These are phyloP conservation scores for Ctenoplectra terminalis DNA, from an alignment of 1,140 invertebrate genomes.

Conservation along the genomic window DNA sequence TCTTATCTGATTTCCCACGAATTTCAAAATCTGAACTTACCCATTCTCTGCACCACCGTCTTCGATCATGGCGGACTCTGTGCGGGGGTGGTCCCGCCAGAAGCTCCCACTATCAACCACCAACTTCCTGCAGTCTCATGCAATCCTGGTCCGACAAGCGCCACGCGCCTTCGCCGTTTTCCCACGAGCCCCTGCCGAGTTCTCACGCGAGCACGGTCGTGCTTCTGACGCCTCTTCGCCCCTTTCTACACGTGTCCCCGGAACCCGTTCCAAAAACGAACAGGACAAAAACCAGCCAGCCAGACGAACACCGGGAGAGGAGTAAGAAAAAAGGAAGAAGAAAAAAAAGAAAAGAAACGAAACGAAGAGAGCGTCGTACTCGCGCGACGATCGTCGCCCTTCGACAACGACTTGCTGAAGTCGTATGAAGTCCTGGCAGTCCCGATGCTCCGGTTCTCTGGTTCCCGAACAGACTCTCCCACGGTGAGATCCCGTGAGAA, in stretches of 20 bases:
- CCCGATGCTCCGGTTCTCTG: constrained; percentile 68
- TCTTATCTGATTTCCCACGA: no score
- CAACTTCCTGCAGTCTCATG: constrained; percentile 62
- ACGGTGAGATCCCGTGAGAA: constrained; percentile 77
- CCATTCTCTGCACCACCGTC: no score
- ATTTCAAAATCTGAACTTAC: no score
- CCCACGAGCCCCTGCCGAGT: constrained; percentile 80
- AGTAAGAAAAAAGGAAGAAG: background rate
- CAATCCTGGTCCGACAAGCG: constrained; percentile 79
- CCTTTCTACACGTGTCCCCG: constrained; percentile 29
- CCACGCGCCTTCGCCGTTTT: constrained; percentile 81
- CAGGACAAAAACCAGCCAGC: background rate
- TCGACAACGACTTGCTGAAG: constrained; percentile 60
- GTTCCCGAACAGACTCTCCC: constrained; percentile 74
- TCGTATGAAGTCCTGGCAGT: constrained; percentile 65
- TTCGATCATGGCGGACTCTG: no score
- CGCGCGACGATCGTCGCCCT: constrained; percentile 25
- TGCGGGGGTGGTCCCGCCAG: constrained; percentile 23
- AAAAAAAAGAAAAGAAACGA: background rate
- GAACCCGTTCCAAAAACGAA: background rate
- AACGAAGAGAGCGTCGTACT: background rate
- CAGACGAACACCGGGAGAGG: constrained; percentile 1
- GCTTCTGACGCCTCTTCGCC: constrained; percentile 42
- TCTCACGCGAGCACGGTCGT: constrained; percentile 75
- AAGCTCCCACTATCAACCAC: background rate